These are phyloP conservation scores for Microtus oregoni DNA, from an alignment of 2,113 vertebrate genomes.

Conservation along the genomic window DNA sequence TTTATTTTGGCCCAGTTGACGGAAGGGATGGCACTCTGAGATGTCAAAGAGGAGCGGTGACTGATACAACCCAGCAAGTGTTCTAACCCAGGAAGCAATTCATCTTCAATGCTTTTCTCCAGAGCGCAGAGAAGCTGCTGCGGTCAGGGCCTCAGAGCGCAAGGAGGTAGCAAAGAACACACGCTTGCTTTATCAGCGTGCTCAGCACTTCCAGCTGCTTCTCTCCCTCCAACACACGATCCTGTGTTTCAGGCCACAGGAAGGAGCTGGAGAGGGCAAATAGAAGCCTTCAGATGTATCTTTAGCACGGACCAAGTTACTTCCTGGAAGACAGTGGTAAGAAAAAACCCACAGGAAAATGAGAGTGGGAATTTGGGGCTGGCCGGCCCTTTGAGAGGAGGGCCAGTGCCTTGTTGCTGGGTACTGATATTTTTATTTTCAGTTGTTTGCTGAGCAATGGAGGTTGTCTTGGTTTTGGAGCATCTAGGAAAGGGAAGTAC, in stretches of 20 bases:
- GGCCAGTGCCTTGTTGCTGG: neutral
- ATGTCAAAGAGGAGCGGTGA: neutral
- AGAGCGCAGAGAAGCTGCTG: neutral
- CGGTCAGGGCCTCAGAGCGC: neutral
- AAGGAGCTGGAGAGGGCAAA: conserved; percentile 76
- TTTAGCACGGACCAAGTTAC: conserved; percentile 49
- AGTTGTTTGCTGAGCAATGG: conserved; percentile 14
- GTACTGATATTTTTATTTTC: conserved; percentile 29
- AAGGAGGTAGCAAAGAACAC: conserved; percentile 52
- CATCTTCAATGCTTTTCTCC: conserved; percentile 39
- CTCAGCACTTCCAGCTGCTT: conserved; percentile 14
- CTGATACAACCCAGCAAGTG: neutral
- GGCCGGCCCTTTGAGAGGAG: conserved; percentile 11
- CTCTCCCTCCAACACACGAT: conserved; percentile 17
- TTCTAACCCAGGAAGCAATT: conserved; percentile 59
- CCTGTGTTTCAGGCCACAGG: conserved; percentile 71
- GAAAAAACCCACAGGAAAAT: conserved; percentile 61
- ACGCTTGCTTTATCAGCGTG: conserved; percentile 58
- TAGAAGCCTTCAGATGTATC: conserved; percentile 70
- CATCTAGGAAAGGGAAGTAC: neutral
- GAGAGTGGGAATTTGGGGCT: conserved; percentile 16
- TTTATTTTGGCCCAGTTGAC: neutral
- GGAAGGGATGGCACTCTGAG: conserved; percentile 17
- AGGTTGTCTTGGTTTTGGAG: neutral
- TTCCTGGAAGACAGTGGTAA: conserved; percentile 50